Evolutionary conservation across 2,888 invertebrate species (phyloP), one percentile per base, ranked within the genome.

Genomic region (Lymantria monacha): DNA sequence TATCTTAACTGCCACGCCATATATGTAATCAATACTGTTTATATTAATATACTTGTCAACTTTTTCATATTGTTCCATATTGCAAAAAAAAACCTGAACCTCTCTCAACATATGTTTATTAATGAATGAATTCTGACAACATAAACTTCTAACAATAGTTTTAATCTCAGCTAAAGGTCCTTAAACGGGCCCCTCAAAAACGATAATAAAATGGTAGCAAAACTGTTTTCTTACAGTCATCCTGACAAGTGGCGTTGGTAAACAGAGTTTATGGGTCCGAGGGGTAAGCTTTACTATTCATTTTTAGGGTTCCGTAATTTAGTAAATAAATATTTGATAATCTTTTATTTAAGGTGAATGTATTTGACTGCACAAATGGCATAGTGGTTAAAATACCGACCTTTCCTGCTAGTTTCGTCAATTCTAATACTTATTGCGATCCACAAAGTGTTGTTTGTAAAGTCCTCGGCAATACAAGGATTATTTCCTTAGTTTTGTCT

Each of bases 251-350:
- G 83, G 78, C 73, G 59, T 56, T 65, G 59, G 67, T 67, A 76
- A 87, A 87, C 85, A 88, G 81, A 78, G 74, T 82, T 86, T 81
- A 85, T 76, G 76, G 80, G 73, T 69, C 60, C 59, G 74, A 73
- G 74, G 79, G 74, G 77, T 75, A 78, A 79, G 74, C 67, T 76
- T 76, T 76, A 79, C 74, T 75, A 71, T 77, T 80, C 69, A 69
- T 71, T 79, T 80, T 79, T 78, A 61, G 67, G 59, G 66, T 55
- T 58, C 62, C 42, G 51, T 63, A 44, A 50, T 61, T 48, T 14
- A 3, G 12, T 38, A 38, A 12, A 36, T 36, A 36, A 22, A 22
- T 22, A 22, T 2, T 22, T 22, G 22, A 22, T 22, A 22, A 22
- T 22, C 3, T 22, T 5, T 22, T 22, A 3, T 22, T 22, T 3